Percentiles rank a stretch among this genome's conserved stretches.
Evolutionary conservation across 1,140 invertebrate species (phyloP).

Genomic region (Gonatopus flavifemur): DNA sequence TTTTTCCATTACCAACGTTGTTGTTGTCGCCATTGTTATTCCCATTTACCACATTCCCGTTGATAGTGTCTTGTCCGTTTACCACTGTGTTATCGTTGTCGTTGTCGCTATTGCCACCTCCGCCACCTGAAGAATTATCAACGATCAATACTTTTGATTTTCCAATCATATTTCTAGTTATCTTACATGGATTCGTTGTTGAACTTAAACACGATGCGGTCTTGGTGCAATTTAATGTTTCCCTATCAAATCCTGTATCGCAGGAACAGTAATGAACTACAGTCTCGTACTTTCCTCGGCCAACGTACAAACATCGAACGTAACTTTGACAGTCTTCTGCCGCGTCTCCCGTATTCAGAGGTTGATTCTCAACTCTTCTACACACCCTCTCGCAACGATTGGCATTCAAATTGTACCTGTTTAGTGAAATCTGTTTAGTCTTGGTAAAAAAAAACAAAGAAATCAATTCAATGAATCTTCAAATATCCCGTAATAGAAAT

Average conservation of each 20-base stretch:
- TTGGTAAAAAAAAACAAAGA: too few relatives aligned
- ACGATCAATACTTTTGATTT: too few relatives aligned
- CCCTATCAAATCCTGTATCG: not conserved
- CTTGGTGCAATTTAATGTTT: not conserved
- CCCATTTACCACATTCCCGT: constrained; percentile 4
- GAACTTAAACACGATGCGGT: not conserved
- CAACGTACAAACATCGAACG: not conserved
- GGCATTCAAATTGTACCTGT: not conserved
- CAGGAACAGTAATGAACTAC: not conserved
- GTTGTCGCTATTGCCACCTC: not conserved
- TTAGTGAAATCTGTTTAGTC: too few relatives aligned
- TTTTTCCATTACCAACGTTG: not conserved
- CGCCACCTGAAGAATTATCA: not conserved
- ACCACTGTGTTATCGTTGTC: not conserved
- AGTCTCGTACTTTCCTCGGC: not conserved
- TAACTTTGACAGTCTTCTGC: not conserved
- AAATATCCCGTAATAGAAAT: too few relatives aligned
- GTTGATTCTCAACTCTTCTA: not conserved
- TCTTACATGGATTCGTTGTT: not conserved
- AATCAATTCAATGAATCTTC: too few relatives aligned
- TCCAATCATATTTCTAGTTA: too few relatives aligned
- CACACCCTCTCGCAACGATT: not conserved
- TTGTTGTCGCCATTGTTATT: constrained; percentile 3
- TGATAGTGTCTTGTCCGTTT: not conserved
- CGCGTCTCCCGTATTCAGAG: not conserved